Percentiles rank a stretch among this genome's conserved stretches.
phyloP scores from a whole-genome alignment of 2,888 invertebrate genomes.

The Phoenoteleia sp. region DNA sequence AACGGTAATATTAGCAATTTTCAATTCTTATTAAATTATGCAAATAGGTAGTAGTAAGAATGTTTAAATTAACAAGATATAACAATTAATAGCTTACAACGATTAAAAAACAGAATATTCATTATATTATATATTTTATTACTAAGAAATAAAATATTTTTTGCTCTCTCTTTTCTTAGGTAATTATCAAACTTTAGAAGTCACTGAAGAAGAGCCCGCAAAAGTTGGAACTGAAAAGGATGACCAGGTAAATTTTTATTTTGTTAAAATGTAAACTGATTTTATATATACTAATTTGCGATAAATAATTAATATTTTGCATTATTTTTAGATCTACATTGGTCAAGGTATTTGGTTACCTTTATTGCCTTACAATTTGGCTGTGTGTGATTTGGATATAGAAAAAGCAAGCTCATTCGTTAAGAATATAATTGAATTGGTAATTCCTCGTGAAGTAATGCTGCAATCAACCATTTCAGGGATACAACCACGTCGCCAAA shows the following conservation, averaged over 20 bases:
- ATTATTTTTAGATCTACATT: conserved; percentile 24
- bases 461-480: conserved; percentile 19
- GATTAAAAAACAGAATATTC: too few species aligned
- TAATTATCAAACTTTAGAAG: too few species aligned
- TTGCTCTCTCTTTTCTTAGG: background rate
- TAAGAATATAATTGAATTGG: conserved; percentile 17
- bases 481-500: conserved; percentile 10
- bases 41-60: too few species aligned
- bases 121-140: too few species aligned
- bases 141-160: too few species aligned
- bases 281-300: background rate
- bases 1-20: background rate
- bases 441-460: conserved; percentile 26
- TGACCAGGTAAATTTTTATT: background rate
- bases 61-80: too few species aligned
- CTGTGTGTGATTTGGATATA: background rate
- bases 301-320: background rate
- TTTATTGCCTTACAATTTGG: conserved; percentile 9
- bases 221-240: background rate
- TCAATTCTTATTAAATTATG: background rate
- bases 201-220: too few species aligned
- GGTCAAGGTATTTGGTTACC: conserved; percentile 30
- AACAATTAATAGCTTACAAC: too few species aligned
- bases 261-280: too few species aligned
- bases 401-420: conserved; percentile 5